Conservation (phyloP, 1,140 invertebrate genomes). For the Sycophila sp. region DNA sequence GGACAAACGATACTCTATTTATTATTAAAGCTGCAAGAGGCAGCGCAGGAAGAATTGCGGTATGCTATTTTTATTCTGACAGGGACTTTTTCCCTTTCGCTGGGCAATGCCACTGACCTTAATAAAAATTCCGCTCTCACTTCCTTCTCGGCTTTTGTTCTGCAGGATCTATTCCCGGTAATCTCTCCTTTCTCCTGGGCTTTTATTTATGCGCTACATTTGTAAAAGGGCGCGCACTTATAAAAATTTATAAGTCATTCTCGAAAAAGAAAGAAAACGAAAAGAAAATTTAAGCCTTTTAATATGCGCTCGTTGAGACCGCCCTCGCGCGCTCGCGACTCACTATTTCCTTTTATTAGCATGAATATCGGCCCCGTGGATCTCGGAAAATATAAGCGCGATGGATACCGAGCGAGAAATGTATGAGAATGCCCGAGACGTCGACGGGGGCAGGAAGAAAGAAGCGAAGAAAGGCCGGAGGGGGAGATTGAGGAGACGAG, state of each 20-base stretch:
- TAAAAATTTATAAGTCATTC: slow-evolving; percentile 24
- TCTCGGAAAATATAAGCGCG: background rate
- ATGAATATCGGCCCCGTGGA: slow-evolving; percentile 22
- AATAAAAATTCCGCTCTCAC: slow-evolving; percentile 11
- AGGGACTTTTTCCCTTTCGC: background rate
- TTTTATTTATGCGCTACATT: slow-evolving; percentile 25
- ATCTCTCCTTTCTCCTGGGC: slow-evolving; percentile 14
- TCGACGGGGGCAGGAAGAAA: background rate
- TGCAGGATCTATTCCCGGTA: slow-evolving; percentile 12
- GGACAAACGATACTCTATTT: too few species aligned
- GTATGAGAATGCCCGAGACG: background rate
- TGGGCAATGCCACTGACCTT: slow-evolving; percentile 4
- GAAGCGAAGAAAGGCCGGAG: background rate
- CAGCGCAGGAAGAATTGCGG: too few species aligned
- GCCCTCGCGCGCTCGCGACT: background rate
- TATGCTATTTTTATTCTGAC: background rate
- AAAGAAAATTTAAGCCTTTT: slow-evolving; percentile 11
- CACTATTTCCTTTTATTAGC: too few species aligned
- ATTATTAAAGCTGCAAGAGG: too few species aligned
- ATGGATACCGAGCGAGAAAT: background rate
- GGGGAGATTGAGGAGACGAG: slow-evolving; percentile 38
- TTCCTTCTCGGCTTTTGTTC: slow-evolving; percentile 4
- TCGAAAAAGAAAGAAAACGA: background rate
- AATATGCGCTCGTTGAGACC: slow-evolving; percentile 11
- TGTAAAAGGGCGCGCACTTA: slow-evolving; percentile 14